Percentiles rank a stretch among this genome's conserved stretches.
Conservation (phyloP, 2,888 invertebrate genomes). For the Dicyrtoma fusca region DNA sequence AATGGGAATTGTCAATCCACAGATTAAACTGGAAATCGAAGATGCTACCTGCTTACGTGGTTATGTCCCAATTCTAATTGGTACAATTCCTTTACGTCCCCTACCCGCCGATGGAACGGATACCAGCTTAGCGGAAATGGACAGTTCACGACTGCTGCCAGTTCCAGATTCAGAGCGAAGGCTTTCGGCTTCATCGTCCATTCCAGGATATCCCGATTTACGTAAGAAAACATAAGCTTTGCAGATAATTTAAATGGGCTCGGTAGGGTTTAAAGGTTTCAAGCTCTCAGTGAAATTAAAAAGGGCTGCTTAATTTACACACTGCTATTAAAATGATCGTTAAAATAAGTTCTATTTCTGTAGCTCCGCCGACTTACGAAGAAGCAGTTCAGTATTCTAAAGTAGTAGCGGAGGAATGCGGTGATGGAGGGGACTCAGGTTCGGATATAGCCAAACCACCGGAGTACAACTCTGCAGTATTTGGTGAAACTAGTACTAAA, state of each 20-base stretch:
- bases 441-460: slow-evolving; percentile 1
- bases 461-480: slow-evolving; percentile 19
- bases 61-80: slow-evolving; percentile 71
- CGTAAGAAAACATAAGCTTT: too few species aligned
- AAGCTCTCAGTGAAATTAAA: too few species aligned
- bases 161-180: background rate
- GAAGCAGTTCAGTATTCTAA: slow-evolving; percentile 10
- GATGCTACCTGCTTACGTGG: slow-evolving; percentile 70
- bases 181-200: slow-evolving; percentile 10
- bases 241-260: too few species aligned
- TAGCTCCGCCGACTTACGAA: slow-evolving; percentile 30
- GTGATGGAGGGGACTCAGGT: background rate
- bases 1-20: too few species aligned
- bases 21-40: slow-evolving; percentile 66
- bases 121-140: background rate
- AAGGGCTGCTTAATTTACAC: too few species aligned
- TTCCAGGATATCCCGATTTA: slow-evolving; percentile 26
- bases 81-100: slow-evolving; percentile 71
- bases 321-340: too few species aligned
- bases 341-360: too few species aligned
- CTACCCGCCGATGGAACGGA: slow-evolving; percentile 47
- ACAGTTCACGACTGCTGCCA: background rate
- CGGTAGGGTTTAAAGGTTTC: too few species aligned
- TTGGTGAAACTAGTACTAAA: background rate
- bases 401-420: background rate